Evolutionary conservation across 2,113 vertebrate genomes (phyloP).

Genomic region (Gallinago jamesoni): DNA sequence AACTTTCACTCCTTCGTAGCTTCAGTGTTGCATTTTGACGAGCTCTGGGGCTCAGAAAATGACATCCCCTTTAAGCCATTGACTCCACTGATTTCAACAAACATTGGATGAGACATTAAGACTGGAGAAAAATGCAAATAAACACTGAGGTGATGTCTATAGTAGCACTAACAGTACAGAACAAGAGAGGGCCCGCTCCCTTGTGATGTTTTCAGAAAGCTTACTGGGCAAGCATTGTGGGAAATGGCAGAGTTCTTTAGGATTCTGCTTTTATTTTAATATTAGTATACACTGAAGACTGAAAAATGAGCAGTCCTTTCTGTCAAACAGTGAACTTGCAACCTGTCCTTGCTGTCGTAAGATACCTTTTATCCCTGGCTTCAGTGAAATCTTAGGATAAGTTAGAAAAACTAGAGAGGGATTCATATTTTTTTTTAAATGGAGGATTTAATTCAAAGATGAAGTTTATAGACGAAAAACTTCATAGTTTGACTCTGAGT

Average conservation of each 20-base stretch:
- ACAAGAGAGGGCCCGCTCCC: neutral
- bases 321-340: neutral
- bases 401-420: neutral
- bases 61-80: neutral
- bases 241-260: neutral
- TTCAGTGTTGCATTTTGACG: neutral
- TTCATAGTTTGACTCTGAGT: neutral
- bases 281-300: neutral
- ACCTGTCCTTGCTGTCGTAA: neutral
- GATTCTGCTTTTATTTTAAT: neutral
- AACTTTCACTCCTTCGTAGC: neutral
- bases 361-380: neutral
- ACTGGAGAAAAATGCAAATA: constrained; percentile 26
- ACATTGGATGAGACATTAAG: neutral
- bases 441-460: neutral
- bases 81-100: neutral
- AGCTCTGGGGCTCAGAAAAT: neutral
- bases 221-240: neutral
- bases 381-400: neutral
- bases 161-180: neutral
- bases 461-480: neutral
- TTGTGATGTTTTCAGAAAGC: neutral
- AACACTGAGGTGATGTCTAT: neutral
- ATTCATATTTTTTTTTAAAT: neutral
- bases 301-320: neutral